These are phyloP conservation scores for Pao palembangensis DNA, from an alignment of 2,113 vertebrate genomes.

Conservation along the genomic window DNA sequence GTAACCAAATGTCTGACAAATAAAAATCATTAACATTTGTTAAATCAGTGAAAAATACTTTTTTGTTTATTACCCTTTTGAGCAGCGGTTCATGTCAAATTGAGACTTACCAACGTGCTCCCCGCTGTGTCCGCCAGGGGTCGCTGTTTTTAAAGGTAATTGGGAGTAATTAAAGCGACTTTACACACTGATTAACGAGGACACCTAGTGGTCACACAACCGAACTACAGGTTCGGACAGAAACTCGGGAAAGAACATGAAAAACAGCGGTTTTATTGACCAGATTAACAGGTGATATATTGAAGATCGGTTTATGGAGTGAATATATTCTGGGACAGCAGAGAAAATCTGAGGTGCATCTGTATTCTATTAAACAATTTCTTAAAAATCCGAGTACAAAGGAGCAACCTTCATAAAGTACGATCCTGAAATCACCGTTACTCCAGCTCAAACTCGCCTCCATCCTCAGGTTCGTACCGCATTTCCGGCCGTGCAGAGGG, in stretches of 20 bases:
- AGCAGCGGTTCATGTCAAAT: too few relatives aligned
- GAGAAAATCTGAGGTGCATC: conserved; percentile 24
- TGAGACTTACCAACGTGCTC: too few relatives aligned
- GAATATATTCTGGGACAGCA: conserved; percentile 40
- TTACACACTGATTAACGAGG: background rate
- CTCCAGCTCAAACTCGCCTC: conserved; percentile 6
- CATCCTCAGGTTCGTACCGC: conserved; percentile 20
- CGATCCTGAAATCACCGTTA: conserved; percentile 44
- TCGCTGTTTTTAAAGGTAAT: background rate
- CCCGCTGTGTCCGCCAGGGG: conserved; percentile 16
- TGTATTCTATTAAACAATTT: conserved; percentile 54
- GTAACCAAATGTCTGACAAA: too few relatives aligned
- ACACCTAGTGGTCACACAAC: conserved; percentile 15
- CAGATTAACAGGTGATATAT: conserved; percentile 41
- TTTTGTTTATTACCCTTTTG: too few relatives aligned
- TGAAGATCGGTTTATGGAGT: conserved; percentile 59
- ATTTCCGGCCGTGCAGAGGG: conserved; percentile 39
- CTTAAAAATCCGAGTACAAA: conserved; percentile 54
- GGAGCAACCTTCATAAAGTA: conserved; percentile 63
- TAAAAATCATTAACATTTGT: too few relatives aligned
- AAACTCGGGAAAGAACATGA: background rate
- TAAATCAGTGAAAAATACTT: too few relatives aligned
- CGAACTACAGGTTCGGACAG: conserved; percentile 6
- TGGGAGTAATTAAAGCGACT: too few relatives aligned
- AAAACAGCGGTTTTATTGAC: conserved; percentile 55